Evolutionary conservation across 1,140 invertebrate genomes (phyloP).

Genomic region (Drosophila bocki): DNA sequence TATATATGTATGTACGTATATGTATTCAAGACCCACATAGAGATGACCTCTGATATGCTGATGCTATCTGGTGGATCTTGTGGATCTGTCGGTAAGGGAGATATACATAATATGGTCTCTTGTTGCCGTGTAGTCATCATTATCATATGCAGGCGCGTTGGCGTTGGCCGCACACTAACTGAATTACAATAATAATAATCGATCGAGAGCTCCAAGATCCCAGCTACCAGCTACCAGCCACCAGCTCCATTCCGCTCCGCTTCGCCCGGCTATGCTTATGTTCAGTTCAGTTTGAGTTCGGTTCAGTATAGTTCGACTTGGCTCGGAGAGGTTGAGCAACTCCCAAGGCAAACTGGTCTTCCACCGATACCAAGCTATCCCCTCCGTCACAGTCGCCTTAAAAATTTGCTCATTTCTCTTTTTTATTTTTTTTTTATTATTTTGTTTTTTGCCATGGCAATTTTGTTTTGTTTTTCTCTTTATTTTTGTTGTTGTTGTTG

Average conservation of each 20-base stretch:
- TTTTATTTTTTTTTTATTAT: constrained; percentile 27
- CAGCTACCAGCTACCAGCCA: background rate
- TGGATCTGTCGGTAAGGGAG: background rate
- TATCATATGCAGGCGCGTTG: constrained; percentile 57
- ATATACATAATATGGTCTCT: background rate
- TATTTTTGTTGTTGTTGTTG: constrained; percentile 27
- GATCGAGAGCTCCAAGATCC: constrained; percentile 36
- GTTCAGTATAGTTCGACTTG: constrained; percentile 19
- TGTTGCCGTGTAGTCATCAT: constrained; percentile 30
- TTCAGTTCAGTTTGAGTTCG: constrained; percentile 16
- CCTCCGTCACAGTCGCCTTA: constrained; percentile 31
- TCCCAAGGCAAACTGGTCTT: constrained; percentile 77
- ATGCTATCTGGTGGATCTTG: constrained; percentile 8
- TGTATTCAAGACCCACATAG: constrained; percentile 13
- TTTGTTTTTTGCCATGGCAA: constrained; percentile 41
- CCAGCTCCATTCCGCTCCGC: constrained; percentile 20
- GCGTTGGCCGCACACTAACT: constrained; percentile 66
- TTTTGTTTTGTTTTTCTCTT: constrained; percentile 65
- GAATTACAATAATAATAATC: constrained; percentile 77
- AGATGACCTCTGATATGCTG: constrained; percentile 19
- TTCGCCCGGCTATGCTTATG: constrained; percentile 16
- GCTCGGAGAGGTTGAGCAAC: constrained; percentile 64
- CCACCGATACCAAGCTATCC: constrained; percentile 20
- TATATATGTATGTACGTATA: background rate
- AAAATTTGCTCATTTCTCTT: constrained; percentile 73